Base-by-base conservation (phyloP, 1,140 invertebrate genomes). In the Camponotus floridanus region DNA sequence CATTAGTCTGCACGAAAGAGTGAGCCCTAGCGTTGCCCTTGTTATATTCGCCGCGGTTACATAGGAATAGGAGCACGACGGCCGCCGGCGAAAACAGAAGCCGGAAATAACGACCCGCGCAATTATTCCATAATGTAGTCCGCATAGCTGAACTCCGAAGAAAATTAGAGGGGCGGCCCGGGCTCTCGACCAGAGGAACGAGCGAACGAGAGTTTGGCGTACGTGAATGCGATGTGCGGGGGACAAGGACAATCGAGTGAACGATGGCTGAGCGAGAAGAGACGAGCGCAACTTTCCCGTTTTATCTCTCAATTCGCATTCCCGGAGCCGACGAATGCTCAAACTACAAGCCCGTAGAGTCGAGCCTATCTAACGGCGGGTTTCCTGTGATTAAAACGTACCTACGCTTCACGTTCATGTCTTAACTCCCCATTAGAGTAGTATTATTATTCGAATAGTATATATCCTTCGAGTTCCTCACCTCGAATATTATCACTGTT, bases 281-380 rank as follows among this genome's bases (percentile, higher is more conserved):
- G 45, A 51, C 36, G 83, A 71, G 88, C 86, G 87, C 88, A 91
- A 91, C 91, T 94, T 94, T 93, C 90, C 87, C 91, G 92, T 94
- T 94, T 94, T 94, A 93, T 94, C 92, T 94, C 92, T 93, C 92
- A 92, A 95, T 95, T 93, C 92, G 90, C 92, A 92, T 94, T 93
- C 91, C 90, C 91, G 65, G 88, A 91, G 90, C 91, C 92, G 91
- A 92, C 92, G 92, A 93, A 93, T 91, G 92, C 89, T 94, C 91
- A 92, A 94, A 93, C 92, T 92, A 92, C 91, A 92, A 88, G 89
- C 91, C 90, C 78, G 83, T 57, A 85, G 90, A 91, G 86, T 88
- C 88, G 89, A 92, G 92, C 92, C 92, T 93, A 94, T 91, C 92
- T 91, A 89, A 86, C 81, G 73, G 61, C 87, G 87, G 86, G 88